These are phyloP conservation scores for Crioceris asparagi DNA, from an alignment of 2,888 invertebrate genomes.

Conservation along the genomic window DNA sequence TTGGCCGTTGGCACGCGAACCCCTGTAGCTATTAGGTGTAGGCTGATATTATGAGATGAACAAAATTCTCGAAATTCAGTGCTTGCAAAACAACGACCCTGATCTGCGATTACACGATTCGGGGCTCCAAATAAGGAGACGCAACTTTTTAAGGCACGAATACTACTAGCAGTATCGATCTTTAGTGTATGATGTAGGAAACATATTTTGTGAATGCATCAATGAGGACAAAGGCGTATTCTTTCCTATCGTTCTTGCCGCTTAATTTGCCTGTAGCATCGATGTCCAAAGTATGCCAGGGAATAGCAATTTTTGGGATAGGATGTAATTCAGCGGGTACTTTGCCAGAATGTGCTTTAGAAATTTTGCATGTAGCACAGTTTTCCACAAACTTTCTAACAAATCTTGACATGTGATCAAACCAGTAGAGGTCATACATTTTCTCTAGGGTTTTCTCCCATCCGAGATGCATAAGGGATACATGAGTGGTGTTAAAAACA, in stretches of 20 bases:
- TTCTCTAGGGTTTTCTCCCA: too few species aligned
- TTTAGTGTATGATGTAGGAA: neutral
- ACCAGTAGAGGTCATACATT: slow-evolving; percentile 27
- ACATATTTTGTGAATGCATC: slow-evolving; percentile 6
- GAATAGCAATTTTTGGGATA: slow-evolving; percentile 23
- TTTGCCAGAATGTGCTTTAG: slow-evolving; percentile 25
- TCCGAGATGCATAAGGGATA: too few species aligned
- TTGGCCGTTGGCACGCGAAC: neutral
- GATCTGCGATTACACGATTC: neutral
- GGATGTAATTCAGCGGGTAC: slow-evolving; percentile 25
- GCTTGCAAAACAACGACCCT: too few species aligned
- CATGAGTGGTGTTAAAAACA: too few species aligned
- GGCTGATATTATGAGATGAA: neutral
- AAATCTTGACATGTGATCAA: slow-evolving; percentile 22
- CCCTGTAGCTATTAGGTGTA: slow-evolving; percentile 1
- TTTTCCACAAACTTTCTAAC: slow-evolving; percentile 27
- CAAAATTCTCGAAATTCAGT: slow-evolving; percentile 1
- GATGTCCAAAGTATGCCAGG: slow-evolving; percentile 27
- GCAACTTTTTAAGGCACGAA: too few species aligned
- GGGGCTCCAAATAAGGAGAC: neutral
- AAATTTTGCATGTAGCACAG: slow-evolving; percentile 26
- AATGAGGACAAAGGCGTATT: slow-evolving; percentile 9
- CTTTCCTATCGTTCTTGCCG: slow-evolving; percentile 10
- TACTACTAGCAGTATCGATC: too few species aligned
- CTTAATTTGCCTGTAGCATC: slow-evolving; percentile 16